Base-by-base conservation (phyloP, 2,113 vertebrate genomes). In the Microtus montanus region DNA sequence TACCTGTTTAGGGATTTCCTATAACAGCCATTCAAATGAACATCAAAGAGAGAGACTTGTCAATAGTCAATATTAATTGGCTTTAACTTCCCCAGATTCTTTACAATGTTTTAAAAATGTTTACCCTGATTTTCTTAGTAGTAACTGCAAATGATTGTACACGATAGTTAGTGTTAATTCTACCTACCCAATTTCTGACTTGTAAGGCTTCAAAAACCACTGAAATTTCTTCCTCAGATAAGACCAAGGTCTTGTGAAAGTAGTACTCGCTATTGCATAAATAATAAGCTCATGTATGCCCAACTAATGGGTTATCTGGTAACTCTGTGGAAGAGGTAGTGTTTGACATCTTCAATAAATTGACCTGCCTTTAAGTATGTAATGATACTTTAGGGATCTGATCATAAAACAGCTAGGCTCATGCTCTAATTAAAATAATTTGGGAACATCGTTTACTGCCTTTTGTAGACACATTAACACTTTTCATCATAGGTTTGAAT, bases 101-200 rank as follows among this genome's bases (percentile, higher is more conserved):
- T 63, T 87, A 30, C 64, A 79, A 78, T n/a, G 0, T 20, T 47
- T 68, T 54, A 11, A 47, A 78, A 78, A 33, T 13, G 2, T 12
- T 75, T 22, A 63, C 2, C 5, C 6, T 17, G 9, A 33, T 17
- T 44, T 19, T 33, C 47, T n/a, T n/a, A 7, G 15, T n/a, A 38
- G 22, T 2, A 52, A 63, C 58, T 10, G 4, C 26, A 61, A 47
- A 73, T 12, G 13, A 35, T 61, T 74, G 47, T 8, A 11, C 15
- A 35, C 22, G 35, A 52, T 3, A 61, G 12, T 66, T 38, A 44
- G 2, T n/a, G 19, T 0, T 7, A 79, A 41, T 54, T 3, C 22
- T 2, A 6, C 0, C 7, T 47, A 2, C 17, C 15, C 28, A 7
- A 41, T 54, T 3, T 38, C 38, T 49, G 13, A 1, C 2, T 6